phyloP scores from a whole-genome alignment of 2,888 invertebrate species.

The Noctua janthe region DNA sequence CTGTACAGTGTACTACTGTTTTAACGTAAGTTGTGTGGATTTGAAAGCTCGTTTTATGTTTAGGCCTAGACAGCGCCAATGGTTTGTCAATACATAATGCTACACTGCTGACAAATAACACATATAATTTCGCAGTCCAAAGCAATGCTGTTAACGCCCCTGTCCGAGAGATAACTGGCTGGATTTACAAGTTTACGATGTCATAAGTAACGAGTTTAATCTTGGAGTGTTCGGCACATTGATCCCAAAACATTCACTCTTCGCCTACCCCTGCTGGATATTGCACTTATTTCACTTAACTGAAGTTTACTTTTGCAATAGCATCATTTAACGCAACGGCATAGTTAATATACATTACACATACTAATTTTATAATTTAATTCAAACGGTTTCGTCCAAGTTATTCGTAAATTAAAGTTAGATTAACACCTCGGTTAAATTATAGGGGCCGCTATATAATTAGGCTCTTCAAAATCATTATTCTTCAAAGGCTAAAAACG shows the following conservation, averaged over 20 bases:
- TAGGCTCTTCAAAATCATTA: constrained; percentile 64
- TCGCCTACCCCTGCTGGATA: constrained; percentile 48
- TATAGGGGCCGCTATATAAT: constrained; percentile 53
- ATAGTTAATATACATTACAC: constrained; percentile 51
- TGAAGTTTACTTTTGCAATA: constrained; percentile 51
- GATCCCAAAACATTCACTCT: constrained; percentile 58
- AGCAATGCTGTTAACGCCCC: constrained; percentile 70
- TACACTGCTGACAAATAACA: constrained; percentile 48
- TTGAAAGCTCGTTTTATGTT: constrained; percentile 47
- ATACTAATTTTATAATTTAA: constrained; percentile 59
- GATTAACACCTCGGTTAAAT: constrained; percentile 64
- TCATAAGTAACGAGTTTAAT: constrained; percentile 70
- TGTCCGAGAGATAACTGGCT: constrained; percentile 73
- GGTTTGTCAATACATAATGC: constrained; percentile 56
- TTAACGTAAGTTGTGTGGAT: constrained; percentile 23
- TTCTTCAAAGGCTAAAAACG: constrained; percentile 63
- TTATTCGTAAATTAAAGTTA: constrained; percentile 60
- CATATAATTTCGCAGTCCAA: constrained; percentile 53
- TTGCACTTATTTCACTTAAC: constrained; percentile 53
- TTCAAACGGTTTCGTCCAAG: constrained; percentile 55
- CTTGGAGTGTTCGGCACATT: constrained; percentile 49
- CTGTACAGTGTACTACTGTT: neutral
- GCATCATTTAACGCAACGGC: constrained; percentile 49
- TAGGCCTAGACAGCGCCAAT: constrained; percentile 25
- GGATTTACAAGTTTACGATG: constrained; percentile 69